Conservation (phyloP, 2,888 invertebrate genomes). For the Eristalinus sepulchralis region DNA sequence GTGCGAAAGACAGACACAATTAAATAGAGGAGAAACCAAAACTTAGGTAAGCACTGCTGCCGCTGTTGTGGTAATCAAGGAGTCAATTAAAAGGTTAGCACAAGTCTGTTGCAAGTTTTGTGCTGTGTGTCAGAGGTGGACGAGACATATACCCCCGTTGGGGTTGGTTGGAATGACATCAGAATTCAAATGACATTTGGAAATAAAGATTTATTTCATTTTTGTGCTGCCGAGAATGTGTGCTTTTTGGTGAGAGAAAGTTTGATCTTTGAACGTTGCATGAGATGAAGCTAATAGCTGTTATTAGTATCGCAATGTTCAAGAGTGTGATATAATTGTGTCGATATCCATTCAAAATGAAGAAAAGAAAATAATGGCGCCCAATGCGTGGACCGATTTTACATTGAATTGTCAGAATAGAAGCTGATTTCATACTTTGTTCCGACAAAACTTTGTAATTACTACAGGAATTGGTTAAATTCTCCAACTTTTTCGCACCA, state of each 20-base stretch:
- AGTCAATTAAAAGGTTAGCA: slow-evolving; percentile 37
- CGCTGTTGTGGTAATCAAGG: slow-evolving; percentile 10
- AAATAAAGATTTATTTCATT: not conserved
- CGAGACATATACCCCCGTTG: not conserved
- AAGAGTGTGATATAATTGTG: too few relatives aligned
- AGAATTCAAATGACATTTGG: not conserved
- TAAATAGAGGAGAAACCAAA: not conserved
- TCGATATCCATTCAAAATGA: too few relatives aligned
- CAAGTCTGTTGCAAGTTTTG: not conserved
- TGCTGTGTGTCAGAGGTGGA: not conserved
- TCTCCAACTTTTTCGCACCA: too few relatives aligned
- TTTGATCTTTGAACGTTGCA: not conserved
- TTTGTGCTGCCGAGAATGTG: not conserved
- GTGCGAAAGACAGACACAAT: slow-evolving; percentile 11
- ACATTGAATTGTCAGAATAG: too few relatives aligned
- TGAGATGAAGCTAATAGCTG: too few relatives aligned
- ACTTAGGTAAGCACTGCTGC: slow-evolving; percentile 20
- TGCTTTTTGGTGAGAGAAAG: not conserved
- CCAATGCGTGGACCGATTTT: too few relatives aligned
- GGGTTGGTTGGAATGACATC: not conserved
- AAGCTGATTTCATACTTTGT: too few relatives aligned
- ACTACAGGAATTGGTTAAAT: too few relatives aligned
- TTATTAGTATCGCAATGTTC: too few relatives aligned
- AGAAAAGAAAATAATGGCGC: too few relatives aligned
- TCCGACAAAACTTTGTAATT: too few relatives aligned